Percentiles rank a stretch among this genome's conserved stretches.
phyloP scores from a whole-genome alignment of 2,888 invertebrate species.

The Branchipolynoe longqiensis region DNA sequence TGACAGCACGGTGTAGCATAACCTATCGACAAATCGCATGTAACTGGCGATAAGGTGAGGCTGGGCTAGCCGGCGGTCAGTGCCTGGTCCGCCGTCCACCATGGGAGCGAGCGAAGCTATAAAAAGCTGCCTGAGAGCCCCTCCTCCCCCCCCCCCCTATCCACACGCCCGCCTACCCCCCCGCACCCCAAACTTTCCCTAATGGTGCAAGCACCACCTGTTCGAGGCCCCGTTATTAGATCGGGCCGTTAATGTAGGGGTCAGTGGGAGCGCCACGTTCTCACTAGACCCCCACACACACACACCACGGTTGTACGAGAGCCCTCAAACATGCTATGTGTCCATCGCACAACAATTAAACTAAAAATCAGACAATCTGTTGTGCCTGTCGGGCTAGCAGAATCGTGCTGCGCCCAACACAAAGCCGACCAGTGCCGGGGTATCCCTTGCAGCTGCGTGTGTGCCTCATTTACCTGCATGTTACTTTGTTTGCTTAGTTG shows the following conservation, averaged over 20 bases:
- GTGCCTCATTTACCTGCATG: too few species aligned
- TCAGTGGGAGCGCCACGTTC: not conserved
- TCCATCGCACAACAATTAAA: not conserved
- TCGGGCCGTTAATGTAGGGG: not conserved
- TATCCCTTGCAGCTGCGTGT: too few species aligned
- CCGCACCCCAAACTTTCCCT: not conserved
- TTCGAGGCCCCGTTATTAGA: too few species aligned
- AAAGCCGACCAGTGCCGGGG: too few species aligned
- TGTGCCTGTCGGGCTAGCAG: too few species aligned
- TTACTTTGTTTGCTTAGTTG: too few species aligned
- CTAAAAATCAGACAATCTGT: not conserved
- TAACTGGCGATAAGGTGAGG: conserved; percentile 26
- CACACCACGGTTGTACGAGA: not conserved
- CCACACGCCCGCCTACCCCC: too few species aligned
- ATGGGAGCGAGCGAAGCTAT: conserved; percentile 5
- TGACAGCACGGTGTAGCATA: not conserved
- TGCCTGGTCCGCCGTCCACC: not conserved
- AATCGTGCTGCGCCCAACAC: too few species aligned
- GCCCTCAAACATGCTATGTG: not conserved
- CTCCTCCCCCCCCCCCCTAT: not conserved
- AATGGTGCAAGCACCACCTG: not conserved
- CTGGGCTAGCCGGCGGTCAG: conserved; percentile 7
- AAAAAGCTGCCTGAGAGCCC: not conserved
- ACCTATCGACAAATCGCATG: conserved; percentile 42
- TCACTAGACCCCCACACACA: not conserved